Percentiles rank a stretch among this genome's conserved stretches.
These are phyloP conservation scores for Deilephila porcellus DNA, from an alignment of 2,888 invertebrate species.

Conservation along the genomic window DNA sequence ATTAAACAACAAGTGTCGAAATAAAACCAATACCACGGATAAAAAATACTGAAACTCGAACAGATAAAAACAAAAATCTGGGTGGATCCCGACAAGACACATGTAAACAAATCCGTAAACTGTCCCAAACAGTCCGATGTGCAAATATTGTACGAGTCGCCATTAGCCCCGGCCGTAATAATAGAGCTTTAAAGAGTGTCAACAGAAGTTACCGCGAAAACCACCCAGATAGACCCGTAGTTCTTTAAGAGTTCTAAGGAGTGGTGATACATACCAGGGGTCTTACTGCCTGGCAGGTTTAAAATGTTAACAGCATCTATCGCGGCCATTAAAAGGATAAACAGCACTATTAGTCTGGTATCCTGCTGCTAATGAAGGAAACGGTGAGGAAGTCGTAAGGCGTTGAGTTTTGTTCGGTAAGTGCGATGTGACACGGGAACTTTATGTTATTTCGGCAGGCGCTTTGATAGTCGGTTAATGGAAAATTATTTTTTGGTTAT, in stretches of 20 bases:
- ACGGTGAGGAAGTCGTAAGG: constrained; percentile 32
- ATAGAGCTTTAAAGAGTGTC: constrained; percentile 61
- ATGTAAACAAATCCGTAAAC: constrained; percentile 37
- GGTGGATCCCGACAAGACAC: not conserved
- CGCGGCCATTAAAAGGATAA: constrained; percentile 59
- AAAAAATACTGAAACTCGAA: not conserved
- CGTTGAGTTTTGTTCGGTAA: not conserved
- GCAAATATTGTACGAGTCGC: constrained; percentile 47
- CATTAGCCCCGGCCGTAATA: constrained; percentile 47
- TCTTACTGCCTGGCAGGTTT: constrained; percentile 49
- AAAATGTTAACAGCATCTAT: constrained; percentile 58
- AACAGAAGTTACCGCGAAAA: constrained; percentile 50
- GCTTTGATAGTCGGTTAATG: not conserved
- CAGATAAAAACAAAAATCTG: not conserved
- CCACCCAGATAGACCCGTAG: constrained; percentile 42
- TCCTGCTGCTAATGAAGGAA: constrained; percentile 59
- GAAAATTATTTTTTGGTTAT: not conserved
- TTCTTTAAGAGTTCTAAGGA: not conserved
- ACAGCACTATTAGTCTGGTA: constrained; percentile 47
- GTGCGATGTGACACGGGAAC: not conserved
- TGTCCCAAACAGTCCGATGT: constrained; percentile 34
- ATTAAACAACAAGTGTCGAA: no score
- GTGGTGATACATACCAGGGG: constrained; percentile 24
- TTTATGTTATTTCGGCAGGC: not conserved
- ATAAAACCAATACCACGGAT: no score